Base-by-base conservation (phyloP, 1,140 invertebrate species). In the Plodia interpunctella region DNA sequence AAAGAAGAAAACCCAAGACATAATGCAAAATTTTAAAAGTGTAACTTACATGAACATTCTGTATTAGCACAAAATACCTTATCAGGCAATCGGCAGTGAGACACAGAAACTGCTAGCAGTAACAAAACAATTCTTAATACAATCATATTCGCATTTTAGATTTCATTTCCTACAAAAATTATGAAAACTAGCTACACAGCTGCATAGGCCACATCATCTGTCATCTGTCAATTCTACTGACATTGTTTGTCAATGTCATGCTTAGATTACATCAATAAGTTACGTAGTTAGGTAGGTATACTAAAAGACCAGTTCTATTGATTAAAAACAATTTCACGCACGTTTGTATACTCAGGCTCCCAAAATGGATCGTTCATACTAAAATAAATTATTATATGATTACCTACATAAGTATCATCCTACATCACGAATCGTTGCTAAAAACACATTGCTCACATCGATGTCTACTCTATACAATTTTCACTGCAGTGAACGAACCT, bases 161-260 rank as follows among this genome's bases (percentile, higher is more conserved):
- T 75, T 73, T 65, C 72, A 75, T 71, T 72, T 74, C 65, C 73
- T 76, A 70, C n/a, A n/a, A 72, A 81, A 78, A 79, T 76, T 79
- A 71, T 73, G 71, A 77, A 81, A 69, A 80, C 38, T 44, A 44
- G 38, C 38, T 15, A 15, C 38, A 15, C 38, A 44, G 15, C 38
- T 44, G 71, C 67, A 77, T 77, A 78, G 76, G 86, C 86, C 86
- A 88, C 85, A 88, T 88, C 85, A 88, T 87, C 85, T 88, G 85
- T 88, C 85, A 88, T 76, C 5, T 44, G 38, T 44, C 38, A 15
- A n/a, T n/a, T n/a, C n/a, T n/a, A n/a, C n/a, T n/a, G 13, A 6
- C 15, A n/a, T 10, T 32, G 30, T 32, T 15, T 15, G 38, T 15
- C 38, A 44, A 44, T 15, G 38, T 15, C 38, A 44, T 15, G 4